These are phyloP conservation scores for Hippocampus comes DNA, from an alignment of 2,113 vertebrate species.

Conservation along the genomic window DNA sequence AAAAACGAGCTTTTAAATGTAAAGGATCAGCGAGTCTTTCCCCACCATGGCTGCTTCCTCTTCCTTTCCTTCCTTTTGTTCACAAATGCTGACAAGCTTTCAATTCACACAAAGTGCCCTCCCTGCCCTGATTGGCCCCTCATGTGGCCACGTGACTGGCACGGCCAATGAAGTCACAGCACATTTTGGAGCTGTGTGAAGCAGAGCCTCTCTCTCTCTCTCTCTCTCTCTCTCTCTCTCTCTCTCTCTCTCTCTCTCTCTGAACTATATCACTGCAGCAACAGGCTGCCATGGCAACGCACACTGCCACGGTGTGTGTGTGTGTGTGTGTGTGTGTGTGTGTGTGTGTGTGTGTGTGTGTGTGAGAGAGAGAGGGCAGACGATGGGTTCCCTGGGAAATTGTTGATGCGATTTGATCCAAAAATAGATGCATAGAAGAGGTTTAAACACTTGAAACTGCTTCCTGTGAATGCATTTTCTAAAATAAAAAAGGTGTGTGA, in stretches of 20 bases:
- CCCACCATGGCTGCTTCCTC: constrained; percentile 49
- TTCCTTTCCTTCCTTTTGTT: constrained; percentile 57
- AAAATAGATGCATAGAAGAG: constrained; percentile 1
- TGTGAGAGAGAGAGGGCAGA: constrained; percentile 28
- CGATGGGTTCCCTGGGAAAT: constrained; percentile 24
- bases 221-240: not conserved
- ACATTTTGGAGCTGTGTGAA: constrained; percentile 69
- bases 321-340: constrained; percentile 19
- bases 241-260: not conserved
- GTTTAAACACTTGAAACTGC: constrained; percentile 1
- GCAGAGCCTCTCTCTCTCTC: constrained; percentile 45
- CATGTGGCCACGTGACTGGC: constrained; percentile 44
- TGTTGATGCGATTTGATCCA: constrained; percentile 21
- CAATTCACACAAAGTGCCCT: constrained; percentile 69
- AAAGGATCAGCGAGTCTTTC: constrained; percentile 34
- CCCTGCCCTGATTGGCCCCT: constrained; percentile 55
- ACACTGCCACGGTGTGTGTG: constrained; percentile 43
- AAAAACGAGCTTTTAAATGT: not conserved
- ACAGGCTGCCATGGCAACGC: constrained; percentile 77
- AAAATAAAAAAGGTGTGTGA: not conserved
- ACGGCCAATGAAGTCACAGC: constrained; percentile 54
- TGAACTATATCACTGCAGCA: constrained; percentile 69
- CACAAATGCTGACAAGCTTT: constrained; percentile 66
- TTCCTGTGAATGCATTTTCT: not conserved
- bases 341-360: constrained; percentile 16